Base-by-base conservation (phyloP, 1,140 invertebrate genomes). In the Bemisia tabaci region DNA sequence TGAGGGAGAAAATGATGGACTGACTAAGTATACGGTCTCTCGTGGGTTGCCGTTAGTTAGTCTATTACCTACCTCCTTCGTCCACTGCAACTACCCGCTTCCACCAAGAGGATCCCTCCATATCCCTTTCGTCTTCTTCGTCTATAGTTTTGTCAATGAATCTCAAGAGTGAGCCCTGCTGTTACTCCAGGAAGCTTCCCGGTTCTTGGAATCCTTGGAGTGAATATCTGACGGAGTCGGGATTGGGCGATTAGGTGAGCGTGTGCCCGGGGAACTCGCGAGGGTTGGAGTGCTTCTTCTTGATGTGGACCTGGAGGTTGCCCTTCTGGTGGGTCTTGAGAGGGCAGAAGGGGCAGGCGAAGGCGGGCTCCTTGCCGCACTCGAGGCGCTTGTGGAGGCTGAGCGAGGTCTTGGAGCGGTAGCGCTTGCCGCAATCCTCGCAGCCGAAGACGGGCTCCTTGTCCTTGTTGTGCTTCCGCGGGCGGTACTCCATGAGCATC, bases 351-450 rank as follows among this genome's bases (percentile, higher is more conserved):
- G 77, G 77, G 70, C 82, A 83, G 33, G 75, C 72, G 72, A 82
- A 83, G 2, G 77, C 74, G 24, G 82, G 82, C 62, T 79, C 79
- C 65, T 82, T 81, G 58, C 81, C 81, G 69, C 83, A 84, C 66
- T 83, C 82, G 62, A 82, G 78, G 17, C 78, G 77, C 22, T 80
- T 74, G 68, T 84, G 83, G 67, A 79, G 77, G 65, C 75, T 76
- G 59, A 84, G 72, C 12, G 80, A 79, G 39, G 77, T 77, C 59
- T 77, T 79, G 68, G 78, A 77, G 0, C 76, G 74, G 70, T 83
- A 84, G 25, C 73, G 73, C 68, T 77, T 78, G 25, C 77, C 76
- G 48, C 79, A 81, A 27, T 75, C 72, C 9, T 62, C 67, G 66
- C 80, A 81, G 24, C 64, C 60, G 65, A 74, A 72, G 23, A 69